Percentiles rank a stretch among this genome's conserved stretches.
Conservation (phyloP, 1,140 invertebrate species). For the Galleria mellonella region DNA sequence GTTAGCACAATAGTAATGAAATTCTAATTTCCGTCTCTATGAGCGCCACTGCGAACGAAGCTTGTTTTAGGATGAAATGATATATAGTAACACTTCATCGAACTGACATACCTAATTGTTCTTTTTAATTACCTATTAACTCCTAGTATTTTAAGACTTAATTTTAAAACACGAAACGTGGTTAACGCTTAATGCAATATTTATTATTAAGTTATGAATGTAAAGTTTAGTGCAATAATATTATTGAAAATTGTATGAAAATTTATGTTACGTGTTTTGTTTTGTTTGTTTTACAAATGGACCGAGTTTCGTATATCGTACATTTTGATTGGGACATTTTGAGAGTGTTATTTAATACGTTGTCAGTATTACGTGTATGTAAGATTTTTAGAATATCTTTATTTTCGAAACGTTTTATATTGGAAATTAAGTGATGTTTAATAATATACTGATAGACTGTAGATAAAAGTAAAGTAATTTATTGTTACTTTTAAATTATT, state of each 20-base stretch:
- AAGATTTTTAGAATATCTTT: slow-evolving; percentile 62
- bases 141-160: slow-evolving; percentile 59
- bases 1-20: slow-evolving; percentile 64
- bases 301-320: slow-evolving; percentile 31
- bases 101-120: slow-evolving; percentile 63
- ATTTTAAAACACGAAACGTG: slow-evolving; percentile 58
- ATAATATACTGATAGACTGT: slow-evolving; percentile 40
- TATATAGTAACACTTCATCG: slow-evolving; percentile 40
- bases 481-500: slow-evolving; percentile 69
- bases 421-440: slow-evolving; percentile 58
- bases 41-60: slow-evolving; percentile 25
- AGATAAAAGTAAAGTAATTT: slow-evolving; percentile 68
- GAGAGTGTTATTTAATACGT: slow-evolving; percentile 49
- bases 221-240: slow-evolving; percentile 69
- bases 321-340: slow-evolving; percentile 40
- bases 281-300: slow-evolving; percentile 45
- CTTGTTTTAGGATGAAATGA: slow-evolving; percentile 38
- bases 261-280: slow-evolving; percentile 65
- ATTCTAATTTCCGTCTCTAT: slow-evolving; percentile 39
- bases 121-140: slow-evolving; percentile 60
- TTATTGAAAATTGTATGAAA: slow-evolving; percentile 67
- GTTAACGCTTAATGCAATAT: slow-evolving; percentile 69
- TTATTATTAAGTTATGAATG: slow-evolving; percentile 67
- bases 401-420: slow-evolving; percentile 56
- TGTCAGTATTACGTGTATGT: slow-evolving; percentile 69